Conservation (phyloP, 2,797 vertebrate species). For the Siniperca obscura region DNA sequence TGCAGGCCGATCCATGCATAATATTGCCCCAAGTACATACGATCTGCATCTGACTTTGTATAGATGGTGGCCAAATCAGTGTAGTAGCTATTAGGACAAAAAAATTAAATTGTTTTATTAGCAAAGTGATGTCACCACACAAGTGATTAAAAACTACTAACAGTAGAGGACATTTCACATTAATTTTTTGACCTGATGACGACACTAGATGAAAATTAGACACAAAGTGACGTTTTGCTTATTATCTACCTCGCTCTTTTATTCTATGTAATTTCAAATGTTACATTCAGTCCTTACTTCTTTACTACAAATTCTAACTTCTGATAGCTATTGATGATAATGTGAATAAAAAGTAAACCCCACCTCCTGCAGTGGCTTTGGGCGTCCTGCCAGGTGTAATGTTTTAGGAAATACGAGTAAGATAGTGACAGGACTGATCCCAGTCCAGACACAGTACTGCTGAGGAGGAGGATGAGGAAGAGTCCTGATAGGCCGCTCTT, state of each 20-base stretch:
- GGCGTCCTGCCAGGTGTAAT: background rate
- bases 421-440: background rate
- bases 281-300: background rate
- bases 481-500: slow-evolving; percentile 7
- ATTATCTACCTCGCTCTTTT: background rate
- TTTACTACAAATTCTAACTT: background rate
- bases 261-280: background rate
- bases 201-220: too few relatives aligned
- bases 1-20: background rate
- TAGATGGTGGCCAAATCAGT: slow-evolving; percentile 39
- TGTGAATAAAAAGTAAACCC: background rate
- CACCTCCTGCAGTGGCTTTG: slow-evolving; percentile 36
- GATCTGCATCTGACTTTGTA: rapidly evolving
- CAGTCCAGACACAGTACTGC: background rate
- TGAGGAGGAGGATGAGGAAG: slow-evolving; percentile 47
- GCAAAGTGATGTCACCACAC: background rate
- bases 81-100: background rate
- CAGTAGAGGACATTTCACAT: background rate
- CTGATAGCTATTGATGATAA: background rate
- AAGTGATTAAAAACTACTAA: background rate
- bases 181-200: too few relatives aligned
- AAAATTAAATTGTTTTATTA: background rate
- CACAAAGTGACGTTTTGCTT: background rate
- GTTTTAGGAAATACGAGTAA: rapidly evolving
- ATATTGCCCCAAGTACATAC: rapidly evolving